Conservation (phyloP, 1,140 invertebrate species). For the Drosophila nigromelanica region DNA sequence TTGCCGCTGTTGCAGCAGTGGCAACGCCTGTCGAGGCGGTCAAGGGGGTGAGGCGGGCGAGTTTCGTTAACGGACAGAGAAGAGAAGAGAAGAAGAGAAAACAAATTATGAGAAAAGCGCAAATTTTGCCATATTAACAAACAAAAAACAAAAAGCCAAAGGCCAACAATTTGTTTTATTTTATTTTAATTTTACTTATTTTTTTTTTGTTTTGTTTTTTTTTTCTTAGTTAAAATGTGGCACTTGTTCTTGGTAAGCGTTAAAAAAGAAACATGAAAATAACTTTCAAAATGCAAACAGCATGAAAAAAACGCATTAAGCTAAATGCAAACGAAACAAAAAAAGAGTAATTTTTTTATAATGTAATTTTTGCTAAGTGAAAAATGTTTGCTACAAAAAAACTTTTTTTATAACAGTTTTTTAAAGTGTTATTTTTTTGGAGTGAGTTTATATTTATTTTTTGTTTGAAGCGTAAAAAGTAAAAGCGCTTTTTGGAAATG, state of each 20-base stretch:
- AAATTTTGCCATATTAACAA: slow-evolving; percentile 63
- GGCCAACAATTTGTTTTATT: slow-evolving; percentile 52
- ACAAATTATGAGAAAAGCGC: slow-evolving; percentile 83
- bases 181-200: background rate
- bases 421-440: slow-evolving; percentile 34
- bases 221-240: slow-evolving; percentile 24
- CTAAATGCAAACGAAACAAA: slow-evolving; percentile 44
- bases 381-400: slow-evolving; percentile 24
- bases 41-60: slow-evolving; percentile 1
- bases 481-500: slow-evolving; percentile 43
- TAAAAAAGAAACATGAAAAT: slow-evolving; percentile 35
- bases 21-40: slow-evolving; percentile 3
- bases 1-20: background rate
- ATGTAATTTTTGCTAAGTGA: slow-evolving; percentile 24
- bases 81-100: slow-evolving; percentile 80
- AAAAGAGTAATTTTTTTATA: slow-evolving; percentile 22
- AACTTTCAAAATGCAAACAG: slow-evolving; percentile 26
- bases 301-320: slow-evolving; percentile 14
- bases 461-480: slow-evolving; percentile 37
- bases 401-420: slow-evolving; percentile 3
- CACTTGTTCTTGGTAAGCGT: slow-evolving; percentile 14
- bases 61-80: slow-evolving; percentile 49
- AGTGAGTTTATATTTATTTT: slow-evolving; percentile 34
- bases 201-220: slow-evolving; percentile 5
- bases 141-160: slow-evolving; percentile 77